Evolutionary conservation across 1,140 invertebrate species (phyloP).

Genomic region (Pseudomyrmex sp.): DNA sequence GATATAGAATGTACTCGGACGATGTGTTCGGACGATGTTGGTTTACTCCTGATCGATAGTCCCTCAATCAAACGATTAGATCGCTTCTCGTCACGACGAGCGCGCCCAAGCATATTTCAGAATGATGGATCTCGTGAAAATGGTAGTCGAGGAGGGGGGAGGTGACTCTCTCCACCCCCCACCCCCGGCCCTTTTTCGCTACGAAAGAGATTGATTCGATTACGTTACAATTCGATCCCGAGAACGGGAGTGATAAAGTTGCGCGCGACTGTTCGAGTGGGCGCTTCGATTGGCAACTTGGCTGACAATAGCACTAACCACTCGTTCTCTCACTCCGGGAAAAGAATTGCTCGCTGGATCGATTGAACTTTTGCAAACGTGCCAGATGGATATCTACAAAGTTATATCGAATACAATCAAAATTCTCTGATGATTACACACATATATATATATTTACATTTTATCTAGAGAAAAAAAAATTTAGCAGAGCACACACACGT

Average conservation of each 20-base stretch:
- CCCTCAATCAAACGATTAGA: slow-evolving; percentile 44
- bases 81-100: slow-evolving; percentile 37
- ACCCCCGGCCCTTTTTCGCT: slow-evolving; percentile 32
- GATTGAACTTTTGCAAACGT: neutral
- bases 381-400: too few species aligned
- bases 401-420: neutral
- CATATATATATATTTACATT: too few species aligned
- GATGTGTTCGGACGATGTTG: neutral
- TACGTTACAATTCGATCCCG: slow-evolving; percentile 51
- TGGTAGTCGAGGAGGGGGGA: slow-evolving; percentile 3
- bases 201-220: slow-evolving; percentile 55
- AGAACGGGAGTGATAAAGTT: slow-evolving; percentile 26
- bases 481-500: neutral
- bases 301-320: slow-evolving; percentile 17
- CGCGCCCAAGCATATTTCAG: slow-evolving; percentile 43
- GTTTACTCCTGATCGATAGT: slow-evolving; percentile 44
- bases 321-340: neutral
- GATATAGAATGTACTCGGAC: neutral
- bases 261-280: neutral
- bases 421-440: too few species aligned
- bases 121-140: slow-evolving; percentile 50
- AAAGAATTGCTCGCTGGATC: slow-evolving; percentile 11
- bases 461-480: neutral
- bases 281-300: slow-evolving; percentile 35
- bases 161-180: too few species aligned